Percentiles rank a stretch among this genome's conserved stretches.
Evolutionary conservation across 2,888 invertebrate species (phyloP).

Genomic region (Ormia ochracea): DNA sequence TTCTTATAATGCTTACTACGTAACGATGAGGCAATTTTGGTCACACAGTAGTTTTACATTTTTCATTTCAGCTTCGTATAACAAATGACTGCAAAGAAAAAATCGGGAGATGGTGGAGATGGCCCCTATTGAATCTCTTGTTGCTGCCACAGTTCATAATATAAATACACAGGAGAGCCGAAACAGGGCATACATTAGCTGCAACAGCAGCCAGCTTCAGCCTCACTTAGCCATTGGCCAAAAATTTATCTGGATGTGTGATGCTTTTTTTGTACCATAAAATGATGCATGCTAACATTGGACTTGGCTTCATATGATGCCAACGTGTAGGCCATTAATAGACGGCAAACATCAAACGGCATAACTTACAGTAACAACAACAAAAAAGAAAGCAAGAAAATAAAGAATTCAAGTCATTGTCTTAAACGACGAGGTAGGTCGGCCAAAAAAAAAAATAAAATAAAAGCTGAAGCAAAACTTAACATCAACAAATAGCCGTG

Average conservation of each 20-base stretch:
- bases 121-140: background rate
- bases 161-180: conserved; percentile 62
- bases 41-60: too few relatives aligned
- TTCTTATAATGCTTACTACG: too few relatives aligned
- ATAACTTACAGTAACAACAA: conserved; percentile 56
- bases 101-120: background rate
- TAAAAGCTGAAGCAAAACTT: conserved; percentile 22
- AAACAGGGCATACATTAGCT: conserved; percentile 68
- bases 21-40: too few relatives aligned
- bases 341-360: conserved; percentile 65
- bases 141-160: conserved; percentile 1
- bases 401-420: conserved; percentile 60
- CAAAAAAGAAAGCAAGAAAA: too few relatives aligned
- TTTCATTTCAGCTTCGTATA: background rate
- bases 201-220: conserved; percentile 63
- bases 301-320: conserved; percentile 30
- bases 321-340: conserved; percentile 59
- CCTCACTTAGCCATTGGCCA: conserved; percentile 71
- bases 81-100: background rate
- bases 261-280: conserved; percentile 2
- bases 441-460: too few relatives aligned
- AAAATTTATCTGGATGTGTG: conserved; percentile 40
- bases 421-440: conserved; percentile 64
- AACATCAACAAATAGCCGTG: background rate
- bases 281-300: conserved; percentile 3